phyloP scores from a whole-genome alignment of 2,888 invertebrate genomes.

The Hyppa rectilinea region DNA sequence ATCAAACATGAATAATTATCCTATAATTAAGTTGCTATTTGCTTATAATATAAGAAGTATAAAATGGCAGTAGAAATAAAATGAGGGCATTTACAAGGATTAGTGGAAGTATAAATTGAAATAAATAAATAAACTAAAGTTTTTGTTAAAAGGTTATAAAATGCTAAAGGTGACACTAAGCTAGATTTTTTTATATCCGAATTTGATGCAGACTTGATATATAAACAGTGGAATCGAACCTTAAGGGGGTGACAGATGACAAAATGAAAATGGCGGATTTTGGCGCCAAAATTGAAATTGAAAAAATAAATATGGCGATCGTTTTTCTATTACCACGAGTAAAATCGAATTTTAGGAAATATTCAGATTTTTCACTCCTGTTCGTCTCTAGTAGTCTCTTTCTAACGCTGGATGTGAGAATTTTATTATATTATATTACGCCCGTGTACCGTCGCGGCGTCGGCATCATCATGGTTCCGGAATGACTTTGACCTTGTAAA shows the following conservation, averaged over 20 bases:
- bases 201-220: conserved; percentile 13
- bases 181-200: conserved; percentile 25
- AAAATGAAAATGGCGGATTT: conserved; percentile 10
- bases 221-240: conserved; percentile 29
- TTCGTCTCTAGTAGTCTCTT: background rate
- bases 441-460: no score
- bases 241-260: conserved; percentile 20
- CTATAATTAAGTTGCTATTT: conserved; percentile 59
- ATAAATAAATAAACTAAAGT: conserved; percentile 20
- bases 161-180: conserved; percentile 42
- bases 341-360: background rate
- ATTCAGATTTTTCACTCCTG: background rate
- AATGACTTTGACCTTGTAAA: no score
- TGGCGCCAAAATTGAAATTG: conserved; percentile 22
- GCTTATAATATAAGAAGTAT: conserved; percentile 66
- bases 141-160: conserved; percentile 40
- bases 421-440: no score
- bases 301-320: background rate
- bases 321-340: background rate
- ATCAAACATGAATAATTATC: conserved; percentile 64
- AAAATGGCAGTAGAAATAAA: conserved; percentile 72
- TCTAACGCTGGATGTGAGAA: no score
- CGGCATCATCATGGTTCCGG: no score
- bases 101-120: conserved; percentile 42
- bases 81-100: conserved; percentile 66